Evolutionary conservation across 2,113 vertebrate species (phyloP).

Genomic region (Leptobrachium ailaonicum): DNA sequence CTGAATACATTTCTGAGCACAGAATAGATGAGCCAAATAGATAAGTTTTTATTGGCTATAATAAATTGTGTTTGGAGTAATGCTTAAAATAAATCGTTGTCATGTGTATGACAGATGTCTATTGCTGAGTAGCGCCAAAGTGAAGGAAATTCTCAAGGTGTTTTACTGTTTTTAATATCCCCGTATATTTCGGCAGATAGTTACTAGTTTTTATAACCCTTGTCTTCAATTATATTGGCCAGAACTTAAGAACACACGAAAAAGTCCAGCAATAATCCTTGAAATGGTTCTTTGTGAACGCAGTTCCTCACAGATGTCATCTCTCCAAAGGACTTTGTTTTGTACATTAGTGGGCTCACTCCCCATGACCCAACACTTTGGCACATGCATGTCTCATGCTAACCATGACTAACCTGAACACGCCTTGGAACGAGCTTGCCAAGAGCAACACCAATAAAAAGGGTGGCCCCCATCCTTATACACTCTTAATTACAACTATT

Average conservation of each 20-base stretch:
- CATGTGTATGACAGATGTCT: too few species aligned
- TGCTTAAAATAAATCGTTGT: too few species aligned
- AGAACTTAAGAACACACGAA: slow-evolving; percentile 3
- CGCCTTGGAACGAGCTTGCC: slow-evolving; percentile 33
- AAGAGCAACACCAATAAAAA: slow-evolving; percentile 45
- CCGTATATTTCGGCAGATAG: background rate
- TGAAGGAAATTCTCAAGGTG: too few species aligned
- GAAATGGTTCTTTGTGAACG: slow-evolving; percentile 13
- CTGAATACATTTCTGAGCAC: too few species aligned
- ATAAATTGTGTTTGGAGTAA: too few species aligned
- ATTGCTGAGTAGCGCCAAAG: too few species aligned
- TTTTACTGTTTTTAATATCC: too few species aligned
- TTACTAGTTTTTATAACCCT: background rate
- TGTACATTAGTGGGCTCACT: slow-evolving; percentile 30
- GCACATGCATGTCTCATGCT: slow-evolving; percentile 51
- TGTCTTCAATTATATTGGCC: background rate
- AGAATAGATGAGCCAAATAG: too few species aligned
- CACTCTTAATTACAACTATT: slow-evolving; percentile 32
- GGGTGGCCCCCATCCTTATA: slow-evolving; percentile 33
- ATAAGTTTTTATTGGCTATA: too few species aligned
- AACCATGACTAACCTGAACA: slow-evolving; percentile 46
- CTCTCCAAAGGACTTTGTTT: slow-evolving; percentile 43
- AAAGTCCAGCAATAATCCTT: slow-evolving; percentile 20
- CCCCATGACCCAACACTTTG: slow-evolving; percentile 69
- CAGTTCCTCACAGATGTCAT: slow-evolving; percentile 62